Base-by-base conservation (phyloP, 2,113 vertebrate genomes). In the Poicephalus meyeri region DNA sequence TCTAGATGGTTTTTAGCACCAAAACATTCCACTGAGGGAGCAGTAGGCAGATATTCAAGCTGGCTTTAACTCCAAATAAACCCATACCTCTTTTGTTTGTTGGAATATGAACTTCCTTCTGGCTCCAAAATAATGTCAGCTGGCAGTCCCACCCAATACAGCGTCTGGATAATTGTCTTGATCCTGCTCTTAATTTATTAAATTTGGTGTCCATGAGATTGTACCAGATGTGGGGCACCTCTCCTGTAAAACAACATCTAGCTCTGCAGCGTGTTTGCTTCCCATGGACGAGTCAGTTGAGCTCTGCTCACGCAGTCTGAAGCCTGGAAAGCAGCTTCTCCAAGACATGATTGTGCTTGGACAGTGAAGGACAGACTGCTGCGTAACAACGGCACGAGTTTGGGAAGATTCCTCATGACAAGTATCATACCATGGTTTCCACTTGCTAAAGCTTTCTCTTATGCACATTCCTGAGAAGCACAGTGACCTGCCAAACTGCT, bases 61-160 rank as follows among this genome's bases (percentile, higher is more conserved):
- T 72, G 73, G 47, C 37, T 94, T 70, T 91, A 76, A 41, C 39
- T 86, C 39, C 76, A 52, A 73, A 15, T 19, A 81, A 95, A 41
- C 6, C 83, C 56, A 55, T 60, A 50, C 37, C 52, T 88, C 55
- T 50, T 39, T 44, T 64, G 56, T 91, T 80, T 84, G 37, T 53
- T 80, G 53, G 52, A 69, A 93, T 42, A 39, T 37, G 66, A 95
- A 86, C n/a, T 31, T 88, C 31, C 56, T 86, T 73, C 80, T 91
- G 81, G 46, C 80, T 89, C 71, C 91, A 82, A 60, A 61, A 58
- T 82, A 33, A 89, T 64, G 80, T 95, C 92, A 94, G 91, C 84
- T 93, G 80, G 52, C 61, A 97, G 88, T 68, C 68, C 79, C 92
- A 94, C 84, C 89, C 93, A 58, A 41, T 6, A 52, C 50, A 93